These are phyloP conservation scores for Carcina quercana DNA, from an alignment of 2,888 invertebrate genomes.

Conservation along the genomic window DNA sequence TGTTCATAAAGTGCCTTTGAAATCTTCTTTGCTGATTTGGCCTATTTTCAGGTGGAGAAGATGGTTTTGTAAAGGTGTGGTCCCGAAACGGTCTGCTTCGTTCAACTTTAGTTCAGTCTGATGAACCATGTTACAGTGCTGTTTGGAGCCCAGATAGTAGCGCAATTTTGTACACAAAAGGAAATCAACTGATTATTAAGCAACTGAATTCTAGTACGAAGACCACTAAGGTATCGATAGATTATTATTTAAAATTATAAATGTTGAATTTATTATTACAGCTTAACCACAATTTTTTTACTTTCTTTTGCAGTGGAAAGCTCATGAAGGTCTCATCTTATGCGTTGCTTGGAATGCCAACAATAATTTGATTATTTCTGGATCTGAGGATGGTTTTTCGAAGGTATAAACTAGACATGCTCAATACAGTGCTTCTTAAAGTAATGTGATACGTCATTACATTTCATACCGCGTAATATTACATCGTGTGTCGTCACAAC, in stretches of 20 bases:
- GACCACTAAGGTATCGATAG: slow-evolving; percentile 74
- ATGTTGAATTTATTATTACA: no score
- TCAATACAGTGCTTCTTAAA: no score
- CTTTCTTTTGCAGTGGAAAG: slow-evolving; percentile 86
- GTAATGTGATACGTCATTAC: no score
- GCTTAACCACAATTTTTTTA: background rate
- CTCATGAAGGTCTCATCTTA: slow-evolving; percentile 94
- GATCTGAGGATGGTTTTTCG: slow-evolving; percentile 95
- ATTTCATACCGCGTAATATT: no score
- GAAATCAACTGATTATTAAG: slow-evolving; percentile 79
- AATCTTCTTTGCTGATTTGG: no score
- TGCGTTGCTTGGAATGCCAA: slow-evolving; percentile 96
- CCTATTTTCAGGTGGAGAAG: slow-evolving; percentile 92
- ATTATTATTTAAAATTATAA: no score
- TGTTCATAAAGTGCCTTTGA: no score
- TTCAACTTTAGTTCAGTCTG: slow-evolving; percentile 88
- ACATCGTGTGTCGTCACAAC: no score
- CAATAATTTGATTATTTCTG: slow-evolving; percentile 93
- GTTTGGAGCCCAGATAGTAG: slow-evolving; percentile 87
- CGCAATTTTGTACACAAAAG: slow-evolving; percentile 81
- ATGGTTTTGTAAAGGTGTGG: slow-evolving; percentile 97
- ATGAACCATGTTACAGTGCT: slow-evolving; percentile 87
- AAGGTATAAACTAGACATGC: no score
- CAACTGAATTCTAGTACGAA: slow-evolving; percentile 84
- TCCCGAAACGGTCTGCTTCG: slow-evolving; percentile 95